Evolutionary conservation across 2,113 vertebrate genomes (phyloP), one percentile per base, ranked within the genome.

Genomic region (Prunella fulvescens): DNA sequence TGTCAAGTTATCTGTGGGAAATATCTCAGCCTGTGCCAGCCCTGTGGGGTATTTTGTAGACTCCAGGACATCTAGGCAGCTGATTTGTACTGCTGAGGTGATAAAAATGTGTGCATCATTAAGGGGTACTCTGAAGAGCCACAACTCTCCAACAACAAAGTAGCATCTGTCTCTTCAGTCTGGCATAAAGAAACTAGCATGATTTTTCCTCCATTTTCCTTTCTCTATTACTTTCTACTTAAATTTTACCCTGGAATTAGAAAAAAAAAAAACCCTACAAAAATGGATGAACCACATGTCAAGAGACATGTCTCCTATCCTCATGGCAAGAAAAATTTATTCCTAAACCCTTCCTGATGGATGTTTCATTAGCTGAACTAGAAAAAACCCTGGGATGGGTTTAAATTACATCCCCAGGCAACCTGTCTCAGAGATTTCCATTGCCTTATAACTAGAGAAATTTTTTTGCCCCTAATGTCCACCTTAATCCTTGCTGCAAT

Each of bases 281-380:
- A n/a, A n/a, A n/a, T n/a, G 0, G 6, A 39, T 42, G 26, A 58
- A 50, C 1, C 1, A 11, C 28, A 19, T 28, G 22, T 57, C 37
- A 48, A 48, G 40, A 73, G 42, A n/a, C 37, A 12, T 54, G 8
- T 67, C 33, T 85, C 39, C 17, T 80, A 19, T 19, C 14, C 25
- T 25, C 4, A 5, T 31, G 12, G 33, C 45, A 89, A 86, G 42
- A 58, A 16, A 66, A 50, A 77, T 66, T 77, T 88, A 57, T 54
- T 80, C 62, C 45, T 61, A 81, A 91, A 65, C 6, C 1, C 12
- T 58, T 73, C 26, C 20, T 88, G 51, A 33, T 22, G 28, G 74
- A 48, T 69, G 6, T 58, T 92, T 92, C 64, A 69, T 86, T 83
- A 86, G 39, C 6, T 6, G 25, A 77, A 48, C 25, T 19, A 48